A percentile compares a stretch with the other conserved stretches of the same genome.
Evolutionary conservation across 2,888 invertebrate species (phyloP).

Genomic region (Clostera curtula): DNA sequence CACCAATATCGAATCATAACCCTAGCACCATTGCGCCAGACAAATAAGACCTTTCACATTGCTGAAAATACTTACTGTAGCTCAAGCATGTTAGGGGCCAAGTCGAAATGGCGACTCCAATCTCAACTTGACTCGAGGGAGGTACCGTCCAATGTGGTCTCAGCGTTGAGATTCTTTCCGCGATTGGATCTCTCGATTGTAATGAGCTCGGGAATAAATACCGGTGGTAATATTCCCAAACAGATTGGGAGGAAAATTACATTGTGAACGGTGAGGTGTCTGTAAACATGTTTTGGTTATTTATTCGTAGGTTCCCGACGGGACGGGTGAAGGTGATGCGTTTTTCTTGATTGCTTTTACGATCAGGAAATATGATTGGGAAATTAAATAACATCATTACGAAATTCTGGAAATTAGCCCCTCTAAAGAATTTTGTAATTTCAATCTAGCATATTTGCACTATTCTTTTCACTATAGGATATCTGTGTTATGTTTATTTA

Average conservation of each 20-base stretch:
- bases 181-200: conserved; percentile 50
- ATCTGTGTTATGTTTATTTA: too few relatives aligned
- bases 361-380: too few relatives aligned
- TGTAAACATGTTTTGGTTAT: conserved; percentile 40
- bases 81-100: conserved; percentile 12
- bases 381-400: too few relatives aligned
- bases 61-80: conserved; percentile 5
- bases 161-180: conserved; percentile 28
- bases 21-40: conserved; percentile 19
- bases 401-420: too few relatives aligned
- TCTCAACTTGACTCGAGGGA: conserved; percentile 47
- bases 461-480: too few relatives aligned
- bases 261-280: conserved; percentile 29
- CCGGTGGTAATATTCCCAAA: conserved; percentile 41
- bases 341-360: too few relatives aligned
- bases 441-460: too few relatives aligned
- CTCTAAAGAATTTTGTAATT: too few relatives aligned
- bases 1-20: conserved; percentile 54
- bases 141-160: conserved; percentile 46
- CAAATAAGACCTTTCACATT: conserved; percentile 12
- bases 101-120: conserved; percentile 29
- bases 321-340: too few relatives aligned
- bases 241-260: conserved; percentile 49
- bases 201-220: conserved; percentile 61
- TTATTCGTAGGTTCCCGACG: too few relatives aligned